Conservation (phyloP, 92 coral and sea anemone genomes). For the Porites lobata region DNA sequence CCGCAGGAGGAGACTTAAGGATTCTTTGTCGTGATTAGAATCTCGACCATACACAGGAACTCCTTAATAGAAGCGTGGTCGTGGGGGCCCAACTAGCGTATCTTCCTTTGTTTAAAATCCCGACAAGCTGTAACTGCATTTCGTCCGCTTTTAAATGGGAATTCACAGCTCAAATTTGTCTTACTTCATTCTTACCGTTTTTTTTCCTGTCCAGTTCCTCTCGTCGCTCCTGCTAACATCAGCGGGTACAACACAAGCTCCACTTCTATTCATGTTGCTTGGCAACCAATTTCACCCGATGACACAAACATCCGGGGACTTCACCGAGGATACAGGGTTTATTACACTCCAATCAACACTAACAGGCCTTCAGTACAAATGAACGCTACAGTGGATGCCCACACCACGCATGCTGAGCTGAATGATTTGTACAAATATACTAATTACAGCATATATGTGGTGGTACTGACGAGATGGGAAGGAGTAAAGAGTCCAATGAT, state of each 20-base stretch:
- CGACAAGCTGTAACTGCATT: too few species aligned
- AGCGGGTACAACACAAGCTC: slow-evolving; percentile 53
- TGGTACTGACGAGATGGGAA: slow-evolving; percentile 47
- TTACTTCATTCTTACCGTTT: not conserved
- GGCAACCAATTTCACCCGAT: slow-evolving; percentile 52
- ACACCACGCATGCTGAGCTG: slow-evolving; percentile 30
- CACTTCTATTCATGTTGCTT: slow-evolving; percentile 41
- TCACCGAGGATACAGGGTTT: slow-evolving; percentile 51
- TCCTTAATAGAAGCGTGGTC: too few species aligned
- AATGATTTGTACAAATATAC: slow-evolving; percentile 43
- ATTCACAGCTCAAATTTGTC: not conserved
- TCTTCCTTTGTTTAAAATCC: too few species aligned
- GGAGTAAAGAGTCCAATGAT: slow-evolving; percentile 12
- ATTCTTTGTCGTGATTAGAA: too few species aligned
- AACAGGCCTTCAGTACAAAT: not conserved
- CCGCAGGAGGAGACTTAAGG: too few species aligned
- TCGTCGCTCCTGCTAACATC: slow-evolving; percentile 48
- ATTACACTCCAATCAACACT: slow-evolving; percentile 8
- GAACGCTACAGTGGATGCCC: slow-evolving; percentile 23
- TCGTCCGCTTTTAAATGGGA: too few species aligned
- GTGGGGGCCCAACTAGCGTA: too few species aligned
- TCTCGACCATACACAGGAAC: too few species aligned
- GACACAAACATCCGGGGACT: slow-evolving; percentile 41
- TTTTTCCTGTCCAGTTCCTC: slow-evolving; percentile 37
- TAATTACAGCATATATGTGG: slow-evolving; percentile 27